These are phyloP conservation scores for Autographa pulchrina DNA, from an alignment of 2,888 invertebrate genomes.

Conservation along the genomic window DNA sequence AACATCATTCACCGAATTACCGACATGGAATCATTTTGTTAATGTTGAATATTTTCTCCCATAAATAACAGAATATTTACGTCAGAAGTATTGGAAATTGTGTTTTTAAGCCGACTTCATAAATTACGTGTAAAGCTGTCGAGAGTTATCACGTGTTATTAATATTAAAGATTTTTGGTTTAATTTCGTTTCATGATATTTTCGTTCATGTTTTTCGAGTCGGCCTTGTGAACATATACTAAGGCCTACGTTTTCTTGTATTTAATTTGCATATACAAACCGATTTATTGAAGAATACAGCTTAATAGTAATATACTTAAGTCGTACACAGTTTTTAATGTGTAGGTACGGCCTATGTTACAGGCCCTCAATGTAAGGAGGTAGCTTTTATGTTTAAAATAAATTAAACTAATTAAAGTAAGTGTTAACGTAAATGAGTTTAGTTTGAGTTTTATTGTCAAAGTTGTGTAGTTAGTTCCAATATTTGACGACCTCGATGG, in stretches of 20 bases:
- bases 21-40: slow-evolving; percentile 1
- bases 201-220: background rate
- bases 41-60: background rate
- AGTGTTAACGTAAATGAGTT: too few relatives aligned
- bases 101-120: background rate
- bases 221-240: background rate
- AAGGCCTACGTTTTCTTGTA: background rate
- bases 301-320: too few relatives aligned
- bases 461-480: too few relatives aligned
- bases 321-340: too few relatives aligned
- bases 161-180: background rate
- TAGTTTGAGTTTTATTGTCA: too few relatives aligned
- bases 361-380: too few relatives aligned
- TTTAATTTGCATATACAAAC: background rate
- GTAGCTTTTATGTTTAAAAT: too few relatives aligned
- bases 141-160: background rate
- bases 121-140: slow-evolving; percentile 5
- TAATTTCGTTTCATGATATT: background rate
- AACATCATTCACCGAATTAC: background rate
- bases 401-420: too few relatives aligned
- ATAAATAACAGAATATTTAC: background rate
- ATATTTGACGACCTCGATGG: too few relatives aligned
- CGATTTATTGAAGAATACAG: background rate
- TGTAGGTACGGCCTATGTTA: too few relatives aligned
- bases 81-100: slow-evolving; percentile 10